A percentile compares a stretch with the other conserved stretches of the same genome.
These are phyloP conservation scores for Exephanes ischioxanthus DNA, from an alignment of 2,888 invertebrate species.

Conservation along the genomic window DNA sequence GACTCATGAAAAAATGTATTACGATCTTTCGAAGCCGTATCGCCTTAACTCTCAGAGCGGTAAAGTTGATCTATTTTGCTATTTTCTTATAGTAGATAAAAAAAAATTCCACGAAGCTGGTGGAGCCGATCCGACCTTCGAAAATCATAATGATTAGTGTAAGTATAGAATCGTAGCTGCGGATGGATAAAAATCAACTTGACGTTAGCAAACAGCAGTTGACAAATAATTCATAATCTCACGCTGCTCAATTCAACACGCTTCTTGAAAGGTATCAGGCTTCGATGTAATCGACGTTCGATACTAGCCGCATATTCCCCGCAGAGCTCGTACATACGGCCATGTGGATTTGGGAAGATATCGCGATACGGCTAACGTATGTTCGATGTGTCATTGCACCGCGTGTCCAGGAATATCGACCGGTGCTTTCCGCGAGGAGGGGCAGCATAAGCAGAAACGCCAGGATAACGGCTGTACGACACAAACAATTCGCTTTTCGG, in stretches of 20 bases:
- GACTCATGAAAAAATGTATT: not conserved
- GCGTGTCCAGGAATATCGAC: constrained; percentile 70
- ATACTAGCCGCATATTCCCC: not conserved
- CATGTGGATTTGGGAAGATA: constrained; percentile 14
- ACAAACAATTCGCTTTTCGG: constrained; percentile 22
- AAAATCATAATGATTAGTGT: constrained; percentile 12
- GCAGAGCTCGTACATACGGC: not conserved
- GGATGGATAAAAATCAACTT: constrained; percentile 11
- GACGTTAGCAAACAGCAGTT: not conserved
- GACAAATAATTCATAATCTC: not conserved
- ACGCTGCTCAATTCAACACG: not conserved
- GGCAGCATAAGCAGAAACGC: constrained; percentile 30
- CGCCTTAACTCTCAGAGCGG: not conserved
- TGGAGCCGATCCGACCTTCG: not conserved
- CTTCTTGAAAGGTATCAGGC: not conserved
- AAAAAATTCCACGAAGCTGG: not conserved
- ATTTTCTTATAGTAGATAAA: not conserved
- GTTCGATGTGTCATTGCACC: constrained; percentile 76
- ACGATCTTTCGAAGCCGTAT: not conserved
- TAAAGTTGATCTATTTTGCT: not conserved
- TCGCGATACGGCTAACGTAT: constrained; percentile 41
- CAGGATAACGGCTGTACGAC: constrained; percentile 30
- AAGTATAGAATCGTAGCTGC: not conserved
- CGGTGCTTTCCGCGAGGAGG: constrained; percentile 9
- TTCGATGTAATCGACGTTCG: not conserved